Evolutionary conservation across 2,797 vertebrate genomes (phyloP).

Genomic region (Hypotaenidia okinawae): DNA sequence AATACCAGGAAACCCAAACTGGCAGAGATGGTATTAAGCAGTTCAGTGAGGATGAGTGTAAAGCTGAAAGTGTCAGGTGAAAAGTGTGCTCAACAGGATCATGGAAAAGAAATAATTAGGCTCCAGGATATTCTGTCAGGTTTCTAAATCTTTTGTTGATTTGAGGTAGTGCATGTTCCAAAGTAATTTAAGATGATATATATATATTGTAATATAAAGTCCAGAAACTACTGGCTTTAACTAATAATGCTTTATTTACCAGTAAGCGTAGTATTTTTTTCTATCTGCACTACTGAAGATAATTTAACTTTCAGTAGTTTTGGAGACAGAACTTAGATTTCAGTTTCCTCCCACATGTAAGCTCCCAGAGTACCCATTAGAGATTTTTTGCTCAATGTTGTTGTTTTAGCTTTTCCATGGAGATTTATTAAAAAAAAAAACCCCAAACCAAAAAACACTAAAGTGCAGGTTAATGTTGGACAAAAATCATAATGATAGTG

Average conservation of each 20-base stretch:
- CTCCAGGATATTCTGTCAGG: background rate
- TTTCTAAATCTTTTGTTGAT: background rate
- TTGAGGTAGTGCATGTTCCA: background rate
- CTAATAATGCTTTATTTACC: background rate
- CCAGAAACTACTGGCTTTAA: background rate
- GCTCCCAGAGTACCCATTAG: background rate
- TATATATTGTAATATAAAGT: background rate
- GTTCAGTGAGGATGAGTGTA: background rate
- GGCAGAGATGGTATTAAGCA: background rate
- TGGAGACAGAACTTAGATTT: background rate
- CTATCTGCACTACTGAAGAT: background rate
- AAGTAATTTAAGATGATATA: background rate
- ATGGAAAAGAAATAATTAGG: background rate
- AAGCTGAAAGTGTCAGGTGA: background rate
- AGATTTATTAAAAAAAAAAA: too few species aligned
- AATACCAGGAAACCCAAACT: background rate
- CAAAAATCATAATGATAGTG: background rate
- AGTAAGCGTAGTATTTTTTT: background rate
- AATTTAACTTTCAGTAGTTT: background rate
- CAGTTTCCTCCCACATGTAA: background rate
- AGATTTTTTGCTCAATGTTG: background rate
- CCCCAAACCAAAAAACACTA: too few species aligned
- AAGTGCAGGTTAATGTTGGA: background rate
- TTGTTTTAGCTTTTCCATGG: background rate
- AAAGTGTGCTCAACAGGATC: background rate